Base-by-base conservation (phyloP, 2,113 vertebrate genomes). In the Blennius ocellaris region DNA sequence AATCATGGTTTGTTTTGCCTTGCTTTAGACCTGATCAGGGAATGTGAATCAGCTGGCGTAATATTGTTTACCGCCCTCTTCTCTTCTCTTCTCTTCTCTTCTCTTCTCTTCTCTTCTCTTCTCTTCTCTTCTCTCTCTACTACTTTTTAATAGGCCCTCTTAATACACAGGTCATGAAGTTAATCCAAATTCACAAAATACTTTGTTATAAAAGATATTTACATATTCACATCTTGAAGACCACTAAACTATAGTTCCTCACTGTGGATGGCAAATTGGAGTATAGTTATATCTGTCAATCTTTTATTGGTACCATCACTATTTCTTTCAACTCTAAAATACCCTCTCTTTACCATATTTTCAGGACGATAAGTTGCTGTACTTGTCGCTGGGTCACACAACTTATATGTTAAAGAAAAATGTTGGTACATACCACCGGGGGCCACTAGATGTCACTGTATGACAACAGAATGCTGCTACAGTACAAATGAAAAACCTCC, bases 1-100 rank as follows among this genome's bases (percentile, higher is more conserved):
- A 64, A 79, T 84, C 62, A 73, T 47, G 73, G 62, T 73, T 78
- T 80, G 63, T 67, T 70, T 78, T 61, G 54, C 47, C 62, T 70
- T 52, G 71, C 82, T 86, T 78, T 80, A 64, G 60, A 64, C 72
- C 73, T 55, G 58, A 61, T 75, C n/a, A 63, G 48, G 50, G 58
- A 76, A 64, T 80, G 73, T 70, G 71, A 78, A 68, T 87, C 64
- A 61, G 71, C 63, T 69, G 61, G 61, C 73, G 55, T 73, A 49
- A 54, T 72, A 67, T 75, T 81, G 45, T 79, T 81, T 77, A 67
- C 38, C 8, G 0, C 43, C 65, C 21, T 30, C 21, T 30, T 30
- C 21, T 30, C 21, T 30, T 30, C 21, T 30, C 21, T 30, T 30
- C 21, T 30, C 21, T 30, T 30, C 21, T 30, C 21, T 30, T 30